Percentiles rank a stretch among this genome's conserved stretches.
phyloP scores from a whole-genome alignment of 1,140 invertebrate species.

The Phenacoccus solenopsis region DNA sequence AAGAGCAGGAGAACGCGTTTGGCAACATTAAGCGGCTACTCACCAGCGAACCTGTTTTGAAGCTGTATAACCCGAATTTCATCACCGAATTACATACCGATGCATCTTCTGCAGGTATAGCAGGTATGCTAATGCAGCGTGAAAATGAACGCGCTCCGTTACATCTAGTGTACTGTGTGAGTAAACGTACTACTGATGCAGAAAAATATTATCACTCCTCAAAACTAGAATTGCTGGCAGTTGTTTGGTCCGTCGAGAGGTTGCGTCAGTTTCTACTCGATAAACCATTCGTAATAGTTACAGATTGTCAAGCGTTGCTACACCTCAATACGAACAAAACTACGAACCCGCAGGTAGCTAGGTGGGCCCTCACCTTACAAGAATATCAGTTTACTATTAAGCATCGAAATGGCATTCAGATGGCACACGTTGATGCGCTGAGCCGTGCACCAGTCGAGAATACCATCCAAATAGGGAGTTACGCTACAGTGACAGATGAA shows the following conservation, averaged over 20 bases:
- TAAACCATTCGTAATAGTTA: background rate
- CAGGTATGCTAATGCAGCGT: background rate
- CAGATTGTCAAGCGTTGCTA: background rate
- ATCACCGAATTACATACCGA: slow-evolving; percentile 16
- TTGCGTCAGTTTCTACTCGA: background rate
- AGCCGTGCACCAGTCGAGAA: slow-evolving; percentile 24
- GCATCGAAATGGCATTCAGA: slow-evolving; percentile 27
- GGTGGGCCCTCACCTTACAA: slow-evolving; percentile 31
- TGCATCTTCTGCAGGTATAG: background rate
- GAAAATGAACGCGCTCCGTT: background rate
- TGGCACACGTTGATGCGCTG: slow-evolving; percentile 33
- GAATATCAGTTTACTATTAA: slow-evolving; percentile 28
- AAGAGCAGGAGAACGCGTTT: too few species aligned
- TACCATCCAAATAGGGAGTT: background rate
- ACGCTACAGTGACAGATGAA: background rate
- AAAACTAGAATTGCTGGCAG: background rate
- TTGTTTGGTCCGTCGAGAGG: background rate
- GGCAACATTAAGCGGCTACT: too few species aligned
- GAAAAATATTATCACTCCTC: background rate
- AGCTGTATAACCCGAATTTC: background rate
- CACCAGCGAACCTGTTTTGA: slow-evolving; percentile 25
- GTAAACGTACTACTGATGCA: background rate
- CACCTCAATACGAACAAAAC: slow-evolving; percentile 7
- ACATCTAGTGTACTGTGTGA: background rate
- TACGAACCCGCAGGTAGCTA: slow-evolving; percentile 27